Conservation (phyloP, 2,113 vertebrate species). For the Pardalotus punctatus region DNA sequence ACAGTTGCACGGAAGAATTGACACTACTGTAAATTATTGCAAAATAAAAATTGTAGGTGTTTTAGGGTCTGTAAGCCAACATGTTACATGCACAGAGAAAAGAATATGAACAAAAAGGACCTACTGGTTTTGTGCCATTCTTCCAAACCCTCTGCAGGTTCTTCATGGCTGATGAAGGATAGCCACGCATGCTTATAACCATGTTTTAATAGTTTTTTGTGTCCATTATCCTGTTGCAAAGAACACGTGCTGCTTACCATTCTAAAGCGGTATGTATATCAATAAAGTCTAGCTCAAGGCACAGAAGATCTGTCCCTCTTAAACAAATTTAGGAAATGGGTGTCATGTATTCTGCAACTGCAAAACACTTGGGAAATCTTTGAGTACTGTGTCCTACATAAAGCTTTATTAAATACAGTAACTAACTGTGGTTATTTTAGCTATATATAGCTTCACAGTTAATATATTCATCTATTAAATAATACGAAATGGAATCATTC, state of each 20-base stretch:
- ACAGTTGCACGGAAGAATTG: not conserved
- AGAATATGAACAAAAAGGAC: not conserved
- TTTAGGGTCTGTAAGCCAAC: not conserved
- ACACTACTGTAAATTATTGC: not conserved
- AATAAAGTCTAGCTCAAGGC: not conserved
- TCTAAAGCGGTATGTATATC: not conserved
- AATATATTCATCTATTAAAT: not conserved
- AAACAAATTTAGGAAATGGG: not conserved
- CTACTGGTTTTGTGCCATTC: not conserved
- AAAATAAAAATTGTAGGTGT: not conserved
- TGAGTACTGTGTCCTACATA: not conserved
- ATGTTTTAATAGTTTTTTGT: not conserved
- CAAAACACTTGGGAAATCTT: not conserved
- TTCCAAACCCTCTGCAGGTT: not conserved
- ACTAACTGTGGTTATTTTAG: not conserved
- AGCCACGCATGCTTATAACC: not conserved
- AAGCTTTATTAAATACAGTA: constrained; percentile 1
- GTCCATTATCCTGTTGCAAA: not conserved
- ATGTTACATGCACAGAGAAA: not conserved
- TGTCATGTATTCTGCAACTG: not conserved
- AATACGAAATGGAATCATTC: not conserved
- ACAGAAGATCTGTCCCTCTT: not conserved
- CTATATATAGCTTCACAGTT: not conserved
- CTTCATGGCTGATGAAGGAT: not conserved
- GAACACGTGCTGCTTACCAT: not conserved